Percentiles rank a stretch among this genome's conserved stretches.
Conservation (phyloP, 2,888 invertebrate genomes). For the Orchestes rusci region DNA sequence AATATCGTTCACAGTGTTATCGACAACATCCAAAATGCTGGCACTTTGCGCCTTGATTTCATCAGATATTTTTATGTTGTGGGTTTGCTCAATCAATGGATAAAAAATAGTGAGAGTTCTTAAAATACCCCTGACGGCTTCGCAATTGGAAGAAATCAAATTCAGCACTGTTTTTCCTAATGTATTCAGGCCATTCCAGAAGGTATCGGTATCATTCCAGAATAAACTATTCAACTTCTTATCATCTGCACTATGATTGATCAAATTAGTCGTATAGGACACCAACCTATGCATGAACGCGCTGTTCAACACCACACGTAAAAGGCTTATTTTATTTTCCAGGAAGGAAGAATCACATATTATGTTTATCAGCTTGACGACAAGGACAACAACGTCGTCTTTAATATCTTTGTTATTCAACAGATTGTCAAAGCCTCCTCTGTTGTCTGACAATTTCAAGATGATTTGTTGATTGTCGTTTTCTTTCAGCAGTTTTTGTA, state of each 20-base stretch:
- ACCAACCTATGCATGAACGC: slow-evolving; percentile 13
- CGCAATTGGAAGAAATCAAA: slow-evolving; percentile 15
- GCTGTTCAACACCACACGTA: slow-evolving; percentile 7
- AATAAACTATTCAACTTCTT: slow-evolving; percentile 21
- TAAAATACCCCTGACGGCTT: slow-evolving; percentile 14
- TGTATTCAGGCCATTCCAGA: slow-evolving; percentile 21
- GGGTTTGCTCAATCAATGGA: slow-evolving; percentile 19
- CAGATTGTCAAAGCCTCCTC: slow-evolving; percentile 11
- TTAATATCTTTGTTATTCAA: slow-evolving; percentile 5
- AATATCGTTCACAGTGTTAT: slow-evolving; percentile 1
- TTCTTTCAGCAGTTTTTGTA: slow-evolving; percentile 6
- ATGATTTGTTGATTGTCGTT: slow-evolving; percentile 9
- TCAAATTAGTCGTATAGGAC: slow-evolving; percentile 6
- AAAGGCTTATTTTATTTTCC: slow-evolving; percentile 5
- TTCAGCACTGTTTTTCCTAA: slow-evolving; percentile 13
- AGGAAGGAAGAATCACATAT: slow-evolving; percentile 9
- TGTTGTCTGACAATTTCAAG: slow-evolving; percentile 7
- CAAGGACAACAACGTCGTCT: slow-evolving; percentile 11
- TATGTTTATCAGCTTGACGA: slow-evolving; percentile 7
- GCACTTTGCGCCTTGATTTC: slow-evolving; percentile 14
- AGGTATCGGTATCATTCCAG: slow-evolving; percentile 24
- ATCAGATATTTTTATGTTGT: slow-evolving; percentile 22
- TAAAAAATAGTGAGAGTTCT: slow-evolving; percentile 14
- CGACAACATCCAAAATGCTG: slow-evolving; percentile 1
- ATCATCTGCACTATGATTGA: slow-evolving; percentile 9